Evolutionary conservation across 64 coral and sea anemone species (phyloP).

Genomic region (Acropora tenuis): DNA sequence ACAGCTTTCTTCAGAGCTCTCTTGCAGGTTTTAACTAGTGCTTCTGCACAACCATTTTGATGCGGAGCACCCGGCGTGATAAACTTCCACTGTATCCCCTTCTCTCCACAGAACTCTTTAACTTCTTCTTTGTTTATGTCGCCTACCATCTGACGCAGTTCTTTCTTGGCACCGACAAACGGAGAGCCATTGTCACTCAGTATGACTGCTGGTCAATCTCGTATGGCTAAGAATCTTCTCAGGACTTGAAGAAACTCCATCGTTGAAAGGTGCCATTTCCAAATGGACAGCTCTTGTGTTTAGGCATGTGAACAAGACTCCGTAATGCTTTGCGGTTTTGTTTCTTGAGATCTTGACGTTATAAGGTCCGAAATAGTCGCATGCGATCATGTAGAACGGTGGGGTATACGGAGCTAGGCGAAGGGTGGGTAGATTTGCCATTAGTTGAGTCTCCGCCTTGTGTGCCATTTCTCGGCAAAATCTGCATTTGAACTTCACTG

Average conservation of each 20-base stretch:
- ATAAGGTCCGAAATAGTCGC: slow-evolving; percentile 26
- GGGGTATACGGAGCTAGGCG: slow-evolving; percentile 36
- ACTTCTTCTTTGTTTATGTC: not conserved
- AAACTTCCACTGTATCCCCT: slow-evolving; percentile 53
- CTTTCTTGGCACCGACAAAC: slow-evolving; percentile 20
- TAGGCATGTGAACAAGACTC: slow-evolving; percentile 25
- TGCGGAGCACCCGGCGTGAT: slow-evolving; percentile 9
- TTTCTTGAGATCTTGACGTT: slow-evolving; percentile 13
- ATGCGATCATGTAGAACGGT: slow-evolving; percentile 31
- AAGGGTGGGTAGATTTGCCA: slow-evolving; percentile 7
- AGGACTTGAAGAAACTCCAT: slow-evolving; percentile 48
- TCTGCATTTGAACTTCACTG: slow-evolving; percentile 1
- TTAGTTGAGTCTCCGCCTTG: slow-evolving; percentile 22
- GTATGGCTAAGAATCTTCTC: slow-evolving; percentile 28
- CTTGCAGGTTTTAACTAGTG: slow-evolving; percentile 48
- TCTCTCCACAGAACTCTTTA: slow-evolving; percentile 49
- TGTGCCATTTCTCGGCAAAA: slow-evolving; percentile 16
- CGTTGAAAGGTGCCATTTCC: slow-evolving; percentile 26
- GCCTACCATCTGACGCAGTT: slow-evolving; percentile 2
- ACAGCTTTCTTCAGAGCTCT: slow-evolving; percentile 40
- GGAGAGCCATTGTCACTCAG: slow-evolving; percentile 17
- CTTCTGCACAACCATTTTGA: slow-evolving; percentile 1
- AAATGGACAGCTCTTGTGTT: slow-evolving; percentile 37
- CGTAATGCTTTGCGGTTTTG: slow-evolving; percentile 43
- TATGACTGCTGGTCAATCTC: slow-evolving; percentile 17